phyloP scores from a whole-genome alignment of 2,113 vertebrate genomes.

The Cyprinodon brontotheroides region DNA sequence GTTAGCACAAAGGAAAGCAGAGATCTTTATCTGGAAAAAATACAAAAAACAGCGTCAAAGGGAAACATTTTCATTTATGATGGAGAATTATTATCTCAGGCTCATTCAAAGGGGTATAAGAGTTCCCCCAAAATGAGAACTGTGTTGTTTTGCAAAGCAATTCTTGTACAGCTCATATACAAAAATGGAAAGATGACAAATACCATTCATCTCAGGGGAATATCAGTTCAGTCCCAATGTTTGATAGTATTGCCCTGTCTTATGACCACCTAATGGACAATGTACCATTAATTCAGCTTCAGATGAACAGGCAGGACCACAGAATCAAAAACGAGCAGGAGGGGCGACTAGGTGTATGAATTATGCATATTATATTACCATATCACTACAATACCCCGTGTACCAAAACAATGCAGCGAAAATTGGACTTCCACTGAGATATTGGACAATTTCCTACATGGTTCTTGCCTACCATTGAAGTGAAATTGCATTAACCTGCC shows the following conservation, averaged over 20 bases:
- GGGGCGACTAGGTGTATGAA: slow-evolving; percentile 85
- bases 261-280: slow-evolving; percentile 82
- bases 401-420: slow-evolving; percentile 82
- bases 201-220: slow-evolving; percentile 62
- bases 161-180: slow-evolving; percentile 41
- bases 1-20: slow-evolving; percentile 39
- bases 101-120: slow-evolving; percentile 29
- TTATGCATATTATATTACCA: slow-evolving; percentile 91
- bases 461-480: slow-evolving; percentile 91
- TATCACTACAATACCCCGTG: slow-evolving; percentile 80
- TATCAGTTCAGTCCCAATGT: slow-evolving; percentile 76
- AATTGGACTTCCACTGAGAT: slow-evolving; percentile 89
- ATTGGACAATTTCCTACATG: slow-evolving; percentile 94
- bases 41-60: slow-evolving; percentile 27
- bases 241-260: slow-evolving; percentile 78
- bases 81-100: slow-evolving; percentile 53
- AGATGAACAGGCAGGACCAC: slow-evolving; percentile 87
- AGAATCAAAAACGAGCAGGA: slow-evolving; percentile 82
- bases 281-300: slow-evolving; percentile 86
- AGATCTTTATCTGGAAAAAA: slow-evolving; percentile 7
- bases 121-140: slow-evolving; percentile 59
- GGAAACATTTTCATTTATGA: slow-evolving; percentile 54
- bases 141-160: slow-evolving; percentile 65
- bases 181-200: slow-evolving; percentile 68
- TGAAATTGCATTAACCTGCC: slow-evolving; percentile 91